Base-by-base conservation (phyloP, 2,888 invertebrate species). In the Anarsia innoxiella region DNA sequence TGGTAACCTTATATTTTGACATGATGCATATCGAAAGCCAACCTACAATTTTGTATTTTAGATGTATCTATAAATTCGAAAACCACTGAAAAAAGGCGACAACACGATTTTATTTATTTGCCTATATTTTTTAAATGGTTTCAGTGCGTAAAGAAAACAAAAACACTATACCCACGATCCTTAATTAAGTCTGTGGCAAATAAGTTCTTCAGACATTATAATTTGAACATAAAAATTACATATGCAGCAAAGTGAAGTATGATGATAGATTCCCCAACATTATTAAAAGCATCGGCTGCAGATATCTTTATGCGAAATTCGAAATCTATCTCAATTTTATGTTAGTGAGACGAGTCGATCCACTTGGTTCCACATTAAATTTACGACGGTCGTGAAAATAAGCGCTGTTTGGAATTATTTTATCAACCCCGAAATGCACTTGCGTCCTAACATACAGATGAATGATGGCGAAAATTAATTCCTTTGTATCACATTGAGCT, bases 341-440 rank as follows among this genome's bases (percentile, higher is more conserved):
- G 62, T 59, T 63, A 53, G 50, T 45, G 42, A 58, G 53, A 53
- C 56, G 46, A 51, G 45, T 60, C 63, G 47, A 56, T 56, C 40
- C 41, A 42, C 46, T 50, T 51, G 49, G 49, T 61, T 52, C 32
- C 45, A 45, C 50, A 48, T 64, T 56, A 62, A 63, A 53, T 64
- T 61, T 63, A 66, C 45, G 59, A 57, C 36, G 14, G 23, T 53
- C 47, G 42, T 56, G 49, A 53, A 59, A 57, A 54, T 54, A 57
- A 53, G 19, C 23, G 23, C 11, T 12, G 9, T 29, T 12, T 14
- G 38, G 43, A 15, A 45, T 39, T 39, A 46, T 42, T 45, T 39
- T 46, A 52, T 49, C 15, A 14, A 10, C 12, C 11, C 2, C 32
- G 15, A 33, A 36, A 39, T 39, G 38, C 36, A 42, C 12, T 11